A percentile compares a stretch with the other conserved stretches of the same genome.
Conservation (phyloP, 2,888 invertebrate genomes). For the Corbicula japonica region DNA sequence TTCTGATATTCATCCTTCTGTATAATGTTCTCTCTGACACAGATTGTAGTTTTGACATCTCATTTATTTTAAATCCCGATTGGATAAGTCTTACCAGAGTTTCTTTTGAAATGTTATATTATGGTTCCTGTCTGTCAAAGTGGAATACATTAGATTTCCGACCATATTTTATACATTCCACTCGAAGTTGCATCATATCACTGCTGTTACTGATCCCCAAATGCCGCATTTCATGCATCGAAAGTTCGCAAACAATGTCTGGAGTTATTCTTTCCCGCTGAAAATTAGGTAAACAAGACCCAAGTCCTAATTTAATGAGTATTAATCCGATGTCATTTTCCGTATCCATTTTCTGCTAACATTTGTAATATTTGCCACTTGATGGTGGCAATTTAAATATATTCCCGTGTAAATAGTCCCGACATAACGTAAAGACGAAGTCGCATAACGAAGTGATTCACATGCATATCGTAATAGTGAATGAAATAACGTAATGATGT, state of each 20-base stretch:
- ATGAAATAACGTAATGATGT: too few species aligned
- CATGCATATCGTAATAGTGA: neutral
- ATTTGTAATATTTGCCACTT: neutral
- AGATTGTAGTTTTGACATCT: constrained; percentile 34
- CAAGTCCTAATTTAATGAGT: constrained; percentile 23
- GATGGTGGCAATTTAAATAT: too few species aligned
- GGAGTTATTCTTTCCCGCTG: constrained; percentile 39
- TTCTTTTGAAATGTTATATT: constrained; percentile 36
- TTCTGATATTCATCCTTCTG: constrained; percentile 37
- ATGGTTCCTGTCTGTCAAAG: neutral
- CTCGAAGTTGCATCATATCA: constrained; percentile 50
- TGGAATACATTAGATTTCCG: neutral
- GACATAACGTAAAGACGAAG: constrained; percentile 9
- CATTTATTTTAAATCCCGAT: constrained; percentile 40
- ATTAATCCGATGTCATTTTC: constrained; percentile 27
- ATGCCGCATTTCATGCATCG: constrained; percentile 33
- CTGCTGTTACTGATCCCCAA: constrained; percentile 30
- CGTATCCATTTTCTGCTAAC: constrained; percentile 2
- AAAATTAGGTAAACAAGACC: constrained; percentile 14
- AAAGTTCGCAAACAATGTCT: constrained; percentile 37
- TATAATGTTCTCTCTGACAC: constrained; percentile 44
- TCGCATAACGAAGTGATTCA: constrained; percentile 7
- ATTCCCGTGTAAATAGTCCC: too few species aligned
- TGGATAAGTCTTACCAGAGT: constrained; percentile 30
- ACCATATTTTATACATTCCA: constrained; percentile 47